phyloP scores from a whole-genome alignment of 30 jellyfish, hydroid and myxozoan species.

The Catostylus mosaicus region DNA sequence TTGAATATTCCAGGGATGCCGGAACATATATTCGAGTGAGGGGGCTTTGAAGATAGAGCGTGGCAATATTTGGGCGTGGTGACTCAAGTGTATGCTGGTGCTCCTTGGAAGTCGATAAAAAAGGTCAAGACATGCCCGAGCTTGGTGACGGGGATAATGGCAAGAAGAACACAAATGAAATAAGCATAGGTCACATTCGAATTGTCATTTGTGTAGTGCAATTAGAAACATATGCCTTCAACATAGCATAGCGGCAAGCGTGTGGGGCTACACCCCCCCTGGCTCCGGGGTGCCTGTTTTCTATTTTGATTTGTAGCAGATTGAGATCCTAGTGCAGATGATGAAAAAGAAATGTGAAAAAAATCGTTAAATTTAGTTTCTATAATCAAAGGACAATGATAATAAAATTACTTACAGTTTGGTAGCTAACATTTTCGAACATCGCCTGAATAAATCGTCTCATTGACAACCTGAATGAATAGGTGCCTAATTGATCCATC shows the following conservation, averaged over 20 bases:
- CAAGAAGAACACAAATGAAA: too few relatives aligned
- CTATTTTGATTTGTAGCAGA: background rate
- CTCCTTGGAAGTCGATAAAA: too few relatives aligned
- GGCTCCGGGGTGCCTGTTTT: background rate
- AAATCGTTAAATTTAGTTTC: background rate
- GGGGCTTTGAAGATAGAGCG: too few relatives aligned
- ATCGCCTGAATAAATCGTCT: constrained; percentile 88
- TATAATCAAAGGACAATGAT: background rate
- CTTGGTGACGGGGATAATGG: too few relatives aligned
- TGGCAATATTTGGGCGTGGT: too few relatives aligned
- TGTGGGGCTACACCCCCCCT: background rate
- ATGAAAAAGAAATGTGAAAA: background rate
- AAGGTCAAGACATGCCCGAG: too few relatives aligned
- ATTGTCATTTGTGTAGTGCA: too few relatives aligned
- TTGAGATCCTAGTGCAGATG: background rate
- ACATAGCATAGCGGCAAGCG: background rate
- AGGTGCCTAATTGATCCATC: constrained; percentile 95
- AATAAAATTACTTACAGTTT: constrained; percentile 60
- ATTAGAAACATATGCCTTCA: too few relatives aligned
- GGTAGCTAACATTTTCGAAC: constrained; percentile 87
- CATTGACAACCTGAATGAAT: constrained; percentile 79
- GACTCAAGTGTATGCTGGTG: too few relatives aligned
- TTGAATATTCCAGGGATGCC: too few relatives aligned
- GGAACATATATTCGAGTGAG: too few relatives aligned
- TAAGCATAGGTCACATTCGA: too few relatives aligned